Evolutionary conservation across 2,888 invertebrate species (phyloP).

Genomic region (Griposia aprilina): DNA sequence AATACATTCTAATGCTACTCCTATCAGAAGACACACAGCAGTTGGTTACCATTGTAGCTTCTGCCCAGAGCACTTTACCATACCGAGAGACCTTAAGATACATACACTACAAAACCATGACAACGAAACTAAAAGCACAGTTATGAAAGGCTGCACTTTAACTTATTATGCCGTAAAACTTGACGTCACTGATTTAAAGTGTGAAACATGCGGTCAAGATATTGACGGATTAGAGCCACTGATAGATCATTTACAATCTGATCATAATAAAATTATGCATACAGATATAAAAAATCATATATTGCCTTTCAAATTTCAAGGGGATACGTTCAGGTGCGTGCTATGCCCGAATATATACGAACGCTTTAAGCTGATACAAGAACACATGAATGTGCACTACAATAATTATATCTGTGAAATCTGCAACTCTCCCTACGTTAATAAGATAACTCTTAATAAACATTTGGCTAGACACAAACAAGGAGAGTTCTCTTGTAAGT

Average conservation of each 20-base stretch:
- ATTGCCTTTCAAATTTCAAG: constrained; percentile 59
- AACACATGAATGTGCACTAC: constrained; percentile 64
- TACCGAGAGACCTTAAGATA: constrained; percentile 74
- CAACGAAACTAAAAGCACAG: constrained; percentile 63
- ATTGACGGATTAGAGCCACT: constrained; percentile 35
- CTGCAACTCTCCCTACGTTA: constrained; percentile 81
- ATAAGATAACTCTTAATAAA: constrained; percentile 57
- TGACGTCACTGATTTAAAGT: constrained; percentile 56
- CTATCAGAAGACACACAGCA: constrained; percentile 73
- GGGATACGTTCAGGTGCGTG: constrained; percentile 42
- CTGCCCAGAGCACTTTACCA: constrained; percentile 70
- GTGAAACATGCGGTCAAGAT: constrained; percentile 38
- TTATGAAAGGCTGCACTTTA: constrained; percentile 69
- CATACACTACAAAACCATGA: constrained; percentile 74
- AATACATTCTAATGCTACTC: constrained; percentile 78
- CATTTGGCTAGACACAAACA: constrained; percentile 56
- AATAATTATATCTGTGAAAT: constrained; percentile 54
- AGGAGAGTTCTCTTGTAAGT: constrained; percentile 56
- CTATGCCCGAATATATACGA: constrained; percentile 46
- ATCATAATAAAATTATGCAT: constrained; percentile 41
- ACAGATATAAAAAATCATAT: constrained; percentile 61
- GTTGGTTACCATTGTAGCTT: constrained; percentile 77
- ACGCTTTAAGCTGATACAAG: constrained; percentile 54
- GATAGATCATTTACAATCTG: constrained; percentile 35
- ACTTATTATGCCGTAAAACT: constrained; percentile 59